phyloP scores from a whole-genome alignment of 2,888 invertebrate species.

The Andrena camellia region DNA sequence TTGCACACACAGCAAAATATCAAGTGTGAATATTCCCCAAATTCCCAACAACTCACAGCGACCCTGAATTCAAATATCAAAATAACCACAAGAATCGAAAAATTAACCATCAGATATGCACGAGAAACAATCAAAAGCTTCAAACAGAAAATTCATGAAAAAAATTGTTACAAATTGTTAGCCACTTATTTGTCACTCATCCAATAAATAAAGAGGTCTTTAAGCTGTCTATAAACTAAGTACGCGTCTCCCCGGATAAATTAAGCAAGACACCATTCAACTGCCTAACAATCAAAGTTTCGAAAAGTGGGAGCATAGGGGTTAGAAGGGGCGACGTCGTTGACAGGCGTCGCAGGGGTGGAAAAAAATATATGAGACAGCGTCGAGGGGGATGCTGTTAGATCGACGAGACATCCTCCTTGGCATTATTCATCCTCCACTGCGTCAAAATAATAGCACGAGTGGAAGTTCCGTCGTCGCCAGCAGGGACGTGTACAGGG shows the following conservation, averaged over 20 bases:
- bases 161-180: too few relatives aligned
- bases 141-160: too few relatives aligned
- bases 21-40: too few relatives aligned
- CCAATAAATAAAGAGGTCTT: background rate
- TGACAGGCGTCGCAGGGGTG: conserved; percentile 28
- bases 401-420: conserved; percentile 40
- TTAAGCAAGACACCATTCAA: conserved; percentile 67
- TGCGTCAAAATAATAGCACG: conserved; percentile 77
- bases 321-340: conserved; percentile 33
- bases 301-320: conserved; percentile 19
- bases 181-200: background rate
- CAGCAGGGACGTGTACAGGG: background rate
- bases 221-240: background rate
- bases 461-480: conserved; percentile 65
- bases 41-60: too few relatives aligned
- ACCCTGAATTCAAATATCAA: too few relatives aligned
- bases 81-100: too few relatives aligned
- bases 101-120: too few relatives aligned
- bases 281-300: conserved; percentile 71
- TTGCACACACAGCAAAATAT: too few relatives aligned
- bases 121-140: too few relatives aligned
- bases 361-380: conserved; percentile 44
- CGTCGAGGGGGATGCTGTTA: conserved; percentile 14
- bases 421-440: conserved; percentile 78
- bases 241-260: conserved; percentile 1